Evolutionary conservation across 2,888 invertebrate genomes (phyloP).

Genomic region (Sympetrum striolatum): DNA sequence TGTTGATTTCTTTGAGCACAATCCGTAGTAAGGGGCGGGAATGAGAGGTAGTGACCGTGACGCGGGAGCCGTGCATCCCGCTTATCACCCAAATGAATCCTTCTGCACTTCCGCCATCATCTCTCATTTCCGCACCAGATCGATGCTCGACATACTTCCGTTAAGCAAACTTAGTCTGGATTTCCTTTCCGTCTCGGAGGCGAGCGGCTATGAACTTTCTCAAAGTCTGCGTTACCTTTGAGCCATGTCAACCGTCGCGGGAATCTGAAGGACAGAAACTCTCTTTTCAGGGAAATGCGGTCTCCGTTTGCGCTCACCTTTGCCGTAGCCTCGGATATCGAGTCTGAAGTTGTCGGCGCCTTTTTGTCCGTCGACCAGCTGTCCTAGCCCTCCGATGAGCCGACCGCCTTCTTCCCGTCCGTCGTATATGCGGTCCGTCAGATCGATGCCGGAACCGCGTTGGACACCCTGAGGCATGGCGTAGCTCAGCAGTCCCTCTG

Average conservation of each 20-base stretch:
- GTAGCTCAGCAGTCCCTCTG: conserved; percentile 82
- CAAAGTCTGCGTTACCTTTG: background rate
- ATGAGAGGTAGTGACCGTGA: too few relatives aligned
- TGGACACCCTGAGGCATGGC: conserved; percentile 77
- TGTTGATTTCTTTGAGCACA: too few relatives aligned
- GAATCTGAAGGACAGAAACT: conserved; percentile 29
- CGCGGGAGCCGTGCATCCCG: too few relatives aligned
- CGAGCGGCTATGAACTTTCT: background rate
- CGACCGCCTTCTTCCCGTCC: conserved; percentile 70
- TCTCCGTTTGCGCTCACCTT: conserved; percentile 64
- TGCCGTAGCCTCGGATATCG: conserved; percentile 70
- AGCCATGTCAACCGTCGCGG: background rate
- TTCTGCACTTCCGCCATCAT: background rate
- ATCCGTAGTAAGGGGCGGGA: too few relatives aligned
- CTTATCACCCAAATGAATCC: background rate
- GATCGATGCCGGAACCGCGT: conserved; percentile 75
- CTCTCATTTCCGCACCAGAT: background rate
- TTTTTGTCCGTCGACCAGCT: conserved; percentile 77
- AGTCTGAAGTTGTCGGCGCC: conserved; percentile 77
- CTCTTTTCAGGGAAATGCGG: background rate
- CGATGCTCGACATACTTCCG: background rate
- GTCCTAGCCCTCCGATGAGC: conserved; percentile 76
- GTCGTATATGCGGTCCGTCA: conserved; percentile 81
- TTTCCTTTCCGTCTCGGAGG: background rate
- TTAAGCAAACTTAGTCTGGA: background rate